These are phyloP conservation scores for Brachypodius melanocephalos DNA, from an alignment of 2,113 vertebrate species.

Conservation along the genomic window DNA sequence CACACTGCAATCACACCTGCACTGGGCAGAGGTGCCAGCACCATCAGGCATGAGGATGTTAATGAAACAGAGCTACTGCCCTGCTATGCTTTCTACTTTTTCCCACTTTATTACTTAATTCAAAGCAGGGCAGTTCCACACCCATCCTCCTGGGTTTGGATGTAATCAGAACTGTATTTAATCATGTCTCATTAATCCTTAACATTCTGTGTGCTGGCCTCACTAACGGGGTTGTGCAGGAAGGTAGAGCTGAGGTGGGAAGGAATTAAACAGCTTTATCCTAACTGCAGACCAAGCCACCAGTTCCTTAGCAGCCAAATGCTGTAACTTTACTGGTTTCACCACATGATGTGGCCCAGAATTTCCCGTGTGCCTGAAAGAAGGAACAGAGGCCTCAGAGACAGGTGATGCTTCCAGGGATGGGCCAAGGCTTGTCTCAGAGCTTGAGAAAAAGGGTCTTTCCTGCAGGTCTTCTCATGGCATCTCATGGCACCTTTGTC, in stretches of 20 bases:
- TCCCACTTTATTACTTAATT: neutral
- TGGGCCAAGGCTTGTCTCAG: neutral
- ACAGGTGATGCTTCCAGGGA: rapidly evolving
- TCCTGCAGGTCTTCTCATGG: neutral
- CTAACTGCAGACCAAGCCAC: neutral
- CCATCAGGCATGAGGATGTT: rapidly evolving
- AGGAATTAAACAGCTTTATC: neutral
- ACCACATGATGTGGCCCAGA: neutral
- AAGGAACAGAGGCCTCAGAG: neutral
- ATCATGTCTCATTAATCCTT: conserved; percentile 23
- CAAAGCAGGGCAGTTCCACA: neutral
- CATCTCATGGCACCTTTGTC: neutral
- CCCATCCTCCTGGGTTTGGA: neutral
- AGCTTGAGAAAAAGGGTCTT: neutral
- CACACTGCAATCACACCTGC: rapidly evolving
- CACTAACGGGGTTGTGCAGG: rapidly evolving
- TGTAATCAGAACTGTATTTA: conserved; percentile 3
- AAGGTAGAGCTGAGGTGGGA: neutral
- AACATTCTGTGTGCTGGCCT: neutral
- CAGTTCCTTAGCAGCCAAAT: neutral
- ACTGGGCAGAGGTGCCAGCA: neutral
- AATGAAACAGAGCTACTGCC: neutral
- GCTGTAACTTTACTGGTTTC: neutral
- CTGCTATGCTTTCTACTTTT: neutral
- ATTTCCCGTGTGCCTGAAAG: rapidly evolving